phyloP scores from a whole-genome alignment of 1,140 invertebrate species.

The Bombyx mandarina region DNA sequence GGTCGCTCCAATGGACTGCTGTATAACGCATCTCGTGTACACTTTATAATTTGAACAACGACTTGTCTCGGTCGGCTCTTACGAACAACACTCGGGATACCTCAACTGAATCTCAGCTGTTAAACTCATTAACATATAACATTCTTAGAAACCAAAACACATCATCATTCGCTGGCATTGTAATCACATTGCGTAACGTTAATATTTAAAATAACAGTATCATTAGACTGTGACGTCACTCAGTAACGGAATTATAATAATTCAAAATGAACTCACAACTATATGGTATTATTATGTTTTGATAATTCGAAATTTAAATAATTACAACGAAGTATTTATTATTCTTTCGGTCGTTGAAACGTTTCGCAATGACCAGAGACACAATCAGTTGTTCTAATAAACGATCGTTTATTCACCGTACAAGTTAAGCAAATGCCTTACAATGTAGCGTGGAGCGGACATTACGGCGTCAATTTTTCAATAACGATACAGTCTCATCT shows the following conservation, averaged over 20 bases:
- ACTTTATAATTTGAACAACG: too few relatives aligned
- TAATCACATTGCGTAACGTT: slow-evolving; percentile 19
- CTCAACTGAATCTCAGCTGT: slow-evolving; percentile 52
- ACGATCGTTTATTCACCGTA: slow-evolving; percentile 16
- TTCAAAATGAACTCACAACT: too few relatives aligned
- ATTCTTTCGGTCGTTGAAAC: too few relatives aligned
- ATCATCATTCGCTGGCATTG: slow-evolving; percentile 18
- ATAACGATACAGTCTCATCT: slow-evolving; percentile 9
- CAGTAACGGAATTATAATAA: too few relatives aligned
- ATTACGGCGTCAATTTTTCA: slow-evolving; percentile 11
- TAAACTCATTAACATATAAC: slow-evolving; percentile 34
- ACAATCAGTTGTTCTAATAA: slow-evolving; percentile 19
- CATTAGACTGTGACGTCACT: too few relatives aligned
- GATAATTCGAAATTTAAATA: not conserved
- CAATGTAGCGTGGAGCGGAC: slow-evolving; percentile 18
- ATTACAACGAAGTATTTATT: too few relatives aligned
- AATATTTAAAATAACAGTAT: too few relatives aligned
- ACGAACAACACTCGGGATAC: not conserved
- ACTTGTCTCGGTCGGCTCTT: too few relatives aligned
- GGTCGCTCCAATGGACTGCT: slow-evolving; percentile 28
- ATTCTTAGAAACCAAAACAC: slow-evolving; percentile 26
- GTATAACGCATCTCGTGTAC: slow-evolving; percentile 1
- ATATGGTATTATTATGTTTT: not conserved
- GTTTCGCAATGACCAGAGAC: not conserved
- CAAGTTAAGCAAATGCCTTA: slow-evolving; percentile 14